These are phyloP conservation scores for Acanthurus lineatus DNA, from an alignment of 2,797 vertebrate species.

Conservation along the genomic window DNA sequence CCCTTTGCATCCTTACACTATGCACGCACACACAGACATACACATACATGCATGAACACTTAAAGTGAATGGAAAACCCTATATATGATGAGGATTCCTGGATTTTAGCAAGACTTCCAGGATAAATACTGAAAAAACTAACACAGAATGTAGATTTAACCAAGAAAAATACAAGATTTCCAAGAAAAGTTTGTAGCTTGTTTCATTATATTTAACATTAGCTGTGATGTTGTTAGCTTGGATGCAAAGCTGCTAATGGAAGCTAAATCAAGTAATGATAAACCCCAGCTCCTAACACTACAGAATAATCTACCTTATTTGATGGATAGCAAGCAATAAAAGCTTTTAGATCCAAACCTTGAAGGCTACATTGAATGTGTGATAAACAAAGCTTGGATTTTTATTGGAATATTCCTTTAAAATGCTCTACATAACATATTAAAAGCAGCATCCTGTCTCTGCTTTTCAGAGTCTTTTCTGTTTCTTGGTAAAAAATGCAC, in stretches of 20 bases:
- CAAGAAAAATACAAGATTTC: background rate
- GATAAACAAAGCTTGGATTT: background rate
- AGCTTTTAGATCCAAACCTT: no score
- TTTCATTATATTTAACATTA: no score
- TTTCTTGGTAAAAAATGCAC: slow-evolving; percentile 6
- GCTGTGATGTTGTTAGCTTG: no score
- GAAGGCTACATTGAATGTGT: no score
- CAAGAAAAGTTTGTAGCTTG: background rate
- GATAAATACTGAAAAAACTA: background rate
- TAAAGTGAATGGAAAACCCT: background rate
- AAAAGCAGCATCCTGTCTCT: background rate
- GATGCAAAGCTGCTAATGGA: no score
- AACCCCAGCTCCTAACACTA: no score
- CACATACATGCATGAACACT: background rate
- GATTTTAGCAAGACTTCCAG: slow-evolving; percentile 1
- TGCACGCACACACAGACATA: slow-evolving; percentile 20
- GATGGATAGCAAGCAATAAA: no score
- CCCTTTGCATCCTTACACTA: background rate
- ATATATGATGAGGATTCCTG: background rate
- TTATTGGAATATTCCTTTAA: background rate
- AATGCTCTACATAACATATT: background rate
- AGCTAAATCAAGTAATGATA: no score
- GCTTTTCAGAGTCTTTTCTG: background rate
- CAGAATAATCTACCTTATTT: no score
- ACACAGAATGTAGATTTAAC: background rate